Conservation (phyloP, 2,888 invertebrate species). For the Dynastes tityus region DNA sequence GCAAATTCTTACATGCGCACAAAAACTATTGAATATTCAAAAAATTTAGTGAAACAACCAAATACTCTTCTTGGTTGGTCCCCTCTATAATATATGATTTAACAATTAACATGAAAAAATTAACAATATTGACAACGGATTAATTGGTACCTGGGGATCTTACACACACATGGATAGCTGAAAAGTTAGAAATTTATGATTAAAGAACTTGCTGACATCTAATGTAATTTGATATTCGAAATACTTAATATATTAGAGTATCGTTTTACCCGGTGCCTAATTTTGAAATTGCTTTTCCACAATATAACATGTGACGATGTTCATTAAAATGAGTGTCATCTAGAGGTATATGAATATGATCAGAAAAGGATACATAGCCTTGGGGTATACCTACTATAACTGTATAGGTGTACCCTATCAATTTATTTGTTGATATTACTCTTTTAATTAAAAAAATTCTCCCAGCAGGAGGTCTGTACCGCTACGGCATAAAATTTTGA, state of each 20-base stretch:
- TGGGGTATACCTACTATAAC: too few relatives aligned
- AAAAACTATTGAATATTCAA: not conserved
- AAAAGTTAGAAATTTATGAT: slow-evolving; percentile 21
- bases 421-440: too few relatives aligned
- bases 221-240: slow-evolving; percentile 44
- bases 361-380: not conserved
- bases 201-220: slow-evolving; percentile 37
- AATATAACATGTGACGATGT: not conserved
- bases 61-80: too few relatives aligned
- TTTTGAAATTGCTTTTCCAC: slow-evolving; percentile 19
- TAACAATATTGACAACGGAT: slow-evolving; percentile 36
- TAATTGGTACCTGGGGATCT: slow-evolving; percentile 38
- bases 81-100: slow-evolving; percentile 6
- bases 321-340: slow-evolving; percentile 20
- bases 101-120: slow-evolving; percentile 20
- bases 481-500: too few relatives aligned
- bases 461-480: too few relatives aligned
- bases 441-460: too few relatives aligned
- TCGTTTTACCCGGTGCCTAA: not conserved
- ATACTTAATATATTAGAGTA: slow-evolving; percentile 4
- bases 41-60: not conserved
- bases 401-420: too few relatives aligned
- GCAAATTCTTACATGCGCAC: slow-evolving; percentile 1
- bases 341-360: not conserved
- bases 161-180: not conserved